Evolutionary conservation across 2,797 vertebrate species (phyloP).

Genomic region (Salmo trutta): DNA sequence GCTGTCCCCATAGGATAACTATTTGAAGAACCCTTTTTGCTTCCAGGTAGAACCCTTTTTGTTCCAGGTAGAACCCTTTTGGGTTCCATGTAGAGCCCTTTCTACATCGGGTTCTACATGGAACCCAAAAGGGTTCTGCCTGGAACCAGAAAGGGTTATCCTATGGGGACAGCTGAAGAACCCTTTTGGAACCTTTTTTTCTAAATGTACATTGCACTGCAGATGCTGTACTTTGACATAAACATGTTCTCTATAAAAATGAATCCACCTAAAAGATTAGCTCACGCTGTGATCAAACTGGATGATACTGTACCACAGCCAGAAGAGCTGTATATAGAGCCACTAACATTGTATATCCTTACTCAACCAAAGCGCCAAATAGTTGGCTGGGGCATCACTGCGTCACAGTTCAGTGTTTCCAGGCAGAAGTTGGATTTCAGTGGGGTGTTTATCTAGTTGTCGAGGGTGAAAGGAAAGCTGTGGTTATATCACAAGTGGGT

Average conservation of each 20-base stretch:
- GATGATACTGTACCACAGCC: not conserved
- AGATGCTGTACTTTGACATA: not conserved
- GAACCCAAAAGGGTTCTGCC: too few relatives aligned
- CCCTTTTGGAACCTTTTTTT: too few relatives aligned
- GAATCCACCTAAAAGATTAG: not conserved
- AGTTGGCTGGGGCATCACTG: slow-evolving; percentile 12
- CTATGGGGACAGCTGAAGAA: too few relatives aligned
- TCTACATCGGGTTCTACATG: too few relatives aligned
- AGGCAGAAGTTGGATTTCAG: slow-evolving; percentile 47
- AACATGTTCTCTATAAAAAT: not conserved
- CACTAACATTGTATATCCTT: slow-evolving; percentile 1
- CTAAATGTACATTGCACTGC: not conserved
- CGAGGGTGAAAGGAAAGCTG: slow-evolving; percentile 49
- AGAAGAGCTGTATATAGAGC: not conserved
- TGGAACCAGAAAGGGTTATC: too few relatives aligned
- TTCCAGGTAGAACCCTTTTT: too few relatives aligned
- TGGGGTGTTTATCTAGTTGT: slow-evolving; percentile 31
- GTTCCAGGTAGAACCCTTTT: too few relatives aligned
- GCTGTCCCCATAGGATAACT: too few relatives aligned
- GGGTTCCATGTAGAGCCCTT: too few relatives aligned
- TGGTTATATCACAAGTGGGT: slow-evolving; percentile 55
- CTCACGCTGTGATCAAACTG: not conserved
- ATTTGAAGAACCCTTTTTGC: too few relatives aligned
- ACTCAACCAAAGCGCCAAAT: slow-evolving; percentile 4
- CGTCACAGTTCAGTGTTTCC: slow-evolving; percentile 41